Conservation (phyloP, 1,140 invertebrate genomes). For the Diachasmimorpha longicaudata region DNA sequence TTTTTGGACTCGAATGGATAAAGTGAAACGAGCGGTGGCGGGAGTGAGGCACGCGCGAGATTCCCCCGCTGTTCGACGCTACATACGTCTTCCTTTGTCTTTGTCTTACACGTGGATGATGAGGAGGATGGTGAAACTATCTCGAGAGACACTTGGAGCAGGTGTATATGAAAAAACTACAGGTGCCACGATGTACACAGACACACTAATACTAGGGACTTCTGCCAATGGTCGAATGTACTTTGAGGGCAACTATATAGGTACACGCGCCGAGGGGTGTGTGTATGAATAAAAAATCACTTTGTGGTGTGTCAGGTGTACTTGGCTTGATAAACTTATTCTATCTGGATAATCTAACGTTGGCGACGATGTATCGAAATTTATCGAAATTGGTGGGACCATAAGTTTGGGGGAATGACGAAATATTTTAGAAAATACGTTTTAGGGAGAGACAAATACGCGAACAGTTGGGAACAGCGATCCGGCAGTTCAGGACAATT, state of each 20-base stretch:
- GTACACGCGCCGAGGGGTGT: constrained; percentile 30
- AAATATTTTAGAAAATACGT: too few species aligned
- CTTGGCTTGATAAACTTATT: not conserved
- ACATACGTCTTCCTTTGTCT: not conserved
- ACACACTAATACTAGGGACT: constrained; percentile 22
- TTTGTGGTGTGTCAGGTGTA: constrained; percentile 28
- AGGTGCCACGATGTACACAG: constrained; percentile 35
- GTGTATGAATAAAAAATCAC: constrained; percentile 42
- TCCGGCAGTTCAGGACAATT: too few species aligned
- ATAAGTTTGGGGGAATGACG: too few species aligned
- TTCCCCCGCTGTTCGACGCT: not conserved
- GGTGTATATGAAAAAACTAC: constrained; percentile 46
- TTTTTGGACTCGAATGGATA: not conserved
- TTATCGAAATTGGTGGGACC: not conserved
- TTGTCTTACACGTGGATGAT: not conserved
- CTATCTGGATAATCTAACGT: not conserved
- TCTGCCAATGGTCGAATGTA: constrained; percentile 17
- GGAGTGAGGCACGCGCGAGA: constrained; percentile 2
- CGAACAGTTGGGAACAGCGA: too few species aligned
- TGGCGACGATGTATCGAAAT: not conserved
- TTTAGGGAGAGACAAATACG: too few species aligned
- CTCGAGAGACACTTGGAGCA: constrained; percentile 35
- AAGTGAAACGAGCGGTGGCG: not conserved
- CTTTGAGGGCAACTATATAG: constrained; percentile 21
- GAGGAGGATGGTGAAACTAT: constrained; percentile 12